Percentiles rank a stretch among this genome's conserved stretches.
Evolutionary conservation across 2,797 vertebrate species (phyloP).

Genomic region (Pseudopleuronectes americanus): DNA sequence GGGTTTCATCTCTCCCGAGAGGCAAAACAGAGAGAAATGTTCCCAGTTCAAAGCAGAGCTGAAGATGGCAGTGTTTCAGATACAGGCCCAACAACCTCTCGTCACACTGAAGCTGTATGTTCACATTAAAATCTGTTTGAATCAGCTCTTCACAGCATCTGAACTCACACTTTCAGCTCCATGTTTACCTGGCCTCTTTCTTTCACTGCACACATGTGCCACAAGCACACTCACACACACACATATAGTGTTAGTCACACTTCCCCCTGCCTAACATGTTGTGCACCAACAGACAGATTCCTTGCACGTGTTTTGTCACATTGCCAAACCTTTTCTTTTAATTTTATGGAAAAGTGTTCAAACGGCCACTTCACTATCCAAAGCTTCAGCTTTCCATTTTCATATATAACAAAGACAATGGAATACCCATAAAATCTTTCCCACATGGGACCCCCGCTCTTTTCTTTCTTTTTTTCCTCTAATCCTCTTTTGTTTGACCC

Average conservation of each 20-base stretch:
- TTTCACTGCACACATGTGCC: constrained; percentile 16
- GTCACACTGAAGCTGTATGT: neutral
- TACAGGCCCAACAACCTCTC: neutral
- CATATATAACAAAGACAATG: constrained; percentile 19
- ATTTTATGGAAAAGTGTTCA: neutral
- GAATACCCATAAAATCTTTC: neutral
- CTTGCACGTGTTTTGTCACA: constrained; percentile 32
- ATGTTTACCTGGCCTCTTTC: constrained; percentile 43
- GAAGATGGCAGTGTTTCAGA: constrained; percentile 19
- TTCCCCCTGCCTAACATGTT: constrained; percentile 16
- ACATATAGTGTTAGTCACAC: neutral
- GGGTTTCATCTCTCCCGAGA: constrained; percentile 20
- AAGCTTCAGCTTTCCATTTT: constrained; percentile 16
- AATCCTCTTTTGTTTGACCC: constrained; percentile 41
- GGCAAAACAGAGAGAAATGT: neutral
- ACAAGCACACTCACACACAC: constrained; percentile 5
- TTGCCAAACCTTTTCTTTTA: constrained; percentile 27
- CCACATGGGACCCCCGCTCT: constrained; percentile 12
- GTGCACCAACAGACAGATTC: constrained; percentile 36
- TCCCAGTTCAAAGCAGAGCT: constrained; percentile 23
- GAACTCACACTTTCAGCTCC: neutral
- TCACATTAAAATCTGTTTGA: constrained; percentile 7
- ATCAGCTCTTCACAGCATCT: constrained; percentile 8
- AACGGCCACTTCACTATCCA: neutral
- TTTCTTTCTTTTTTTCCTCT: constrained; percentile 13